phyloP scores from a whole-genome alignment of 1,140 invertebrate species.

The Sycobia sp. region DNA sequence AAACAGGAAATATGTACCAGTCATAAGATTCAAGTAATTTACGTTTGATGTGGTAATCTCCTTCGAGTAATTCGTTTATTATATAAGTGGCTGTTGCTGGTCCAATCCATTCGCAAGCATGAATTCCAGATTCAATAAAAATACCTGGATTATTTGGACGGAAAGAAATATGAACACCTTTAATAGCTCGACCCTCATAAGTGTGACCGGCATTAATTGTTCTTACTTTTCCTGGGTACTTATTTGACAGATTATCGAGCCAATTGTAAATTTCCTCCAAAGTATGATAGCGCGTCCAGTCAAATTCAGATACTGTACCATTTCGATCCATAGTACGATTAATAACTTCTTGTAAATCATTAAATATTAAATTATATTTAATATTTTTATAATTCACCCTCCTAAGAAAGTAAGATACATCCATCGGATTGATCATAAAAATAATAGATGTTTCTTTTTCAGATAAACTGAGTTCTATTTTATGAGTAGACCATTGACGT shows the following conservation, averaged over 20 bases:
- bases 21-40: slow-evolving; percentile 63
- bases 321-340: slow-evolving; percentile 30
- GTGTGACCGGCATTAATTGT: slow-evolving; percentile 63
- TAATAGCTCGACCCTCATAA: slow-evolving; percentile 66
- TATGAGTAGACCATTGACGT: no score
- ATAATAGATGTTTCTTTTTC: no score
- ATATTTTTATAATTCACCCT: no score
- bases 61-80: slow-evolving; percentile 67
- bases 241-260: slow-evolving; percentile 54
- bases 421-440: no score
- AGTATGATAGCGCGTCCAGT: slow-evolving; percentile 60
- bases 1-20: no score
- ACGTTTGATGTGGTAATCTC: slow-evolving; percentile 55
- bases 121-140: slow-evolving; percentile 68
- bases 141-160: slow-evolving; percentile 55
- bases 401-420: no score
- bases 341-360: slow-evolving; percentile 42
- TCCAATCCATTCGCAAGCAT: slow-evolving; percentile 78
- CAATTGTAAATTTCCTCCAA: slow-evolving; percentile 60
- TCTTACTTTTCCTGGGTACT: slow-evolving; percentile 60
- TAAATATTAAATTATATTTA: slow-evolving; percentile 31
- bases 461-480: no score
- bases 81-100: no score
- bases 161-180: slow-evolving; percentile 65
- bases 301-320: slow-evolving; percentile 19